phyloP scores from a whole-genome alignment of 2,113 vertebrate genomes.

The Elgaria multicarinata region DNA sequence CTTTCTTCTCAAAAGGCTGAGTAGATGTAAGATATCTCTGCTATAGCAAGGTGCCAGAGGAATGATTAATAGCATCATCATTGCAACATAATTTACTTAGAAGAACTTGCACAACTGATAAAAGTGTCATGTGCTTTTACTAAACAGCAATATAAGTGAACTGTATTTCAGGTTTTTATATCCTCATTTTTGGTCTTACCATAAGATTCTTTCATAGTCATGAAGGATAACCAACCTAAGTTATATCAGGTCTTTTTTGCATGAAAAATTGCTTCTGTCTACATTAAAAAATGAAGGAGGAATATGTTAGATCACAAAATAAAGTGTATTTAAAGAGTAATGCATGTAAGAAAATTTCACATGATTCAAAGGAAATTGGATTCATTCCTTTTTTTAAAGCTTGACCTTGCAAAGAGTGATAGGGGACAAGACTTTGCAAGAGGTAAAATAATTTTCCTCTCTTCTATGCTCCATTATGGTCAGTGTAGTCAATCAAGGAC shows the following conservation, averaged over 20 bases:
- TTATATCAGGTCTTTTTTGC: conserved; percentile 67
- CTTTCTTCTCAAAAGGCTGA: conserved; percentile 47
- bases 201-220: conserved; percentile 68
- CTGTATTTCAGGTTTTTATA: conserved; percentile 72
- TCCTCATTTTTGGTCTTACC: conserved; percentile 68
- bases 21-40: conserved; percentile 55
- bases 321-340: conserved; percentile 47
- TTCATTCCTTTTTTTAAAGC: conserved; percentile 47
- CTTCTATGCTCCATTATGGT: neutral
- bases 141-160: conserved; percentile 71
- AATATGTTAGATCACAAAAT: conserved; percentile 64
- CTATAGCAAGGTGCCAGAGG: conserved; percentile 41
- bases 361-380: conserved; percentile 47
- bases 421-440: conserved; percentile 18
- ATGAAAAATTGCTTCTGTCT: conserved; percentile 60
- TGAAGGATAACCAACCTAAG: conserved; percentile 58
- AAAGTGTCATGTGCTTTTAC: conserved; percentile 68
- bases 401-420: conserved; percentile 17
- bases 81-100: conserved; percentile 74
- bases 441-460: neutral
- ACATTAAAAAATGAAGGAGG: conserved; percentile 50
- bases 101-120: conserved; percentile 69
- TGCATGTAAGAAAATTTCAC: conserved; percentile 50
- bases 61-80: conserved; percentile 70
- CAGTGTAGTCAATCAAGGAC: neutral